phyloP scores from a whole-genome alignment of 2,888 invertebrate genomes.

The Chymomyza fuscimana region DNA sequence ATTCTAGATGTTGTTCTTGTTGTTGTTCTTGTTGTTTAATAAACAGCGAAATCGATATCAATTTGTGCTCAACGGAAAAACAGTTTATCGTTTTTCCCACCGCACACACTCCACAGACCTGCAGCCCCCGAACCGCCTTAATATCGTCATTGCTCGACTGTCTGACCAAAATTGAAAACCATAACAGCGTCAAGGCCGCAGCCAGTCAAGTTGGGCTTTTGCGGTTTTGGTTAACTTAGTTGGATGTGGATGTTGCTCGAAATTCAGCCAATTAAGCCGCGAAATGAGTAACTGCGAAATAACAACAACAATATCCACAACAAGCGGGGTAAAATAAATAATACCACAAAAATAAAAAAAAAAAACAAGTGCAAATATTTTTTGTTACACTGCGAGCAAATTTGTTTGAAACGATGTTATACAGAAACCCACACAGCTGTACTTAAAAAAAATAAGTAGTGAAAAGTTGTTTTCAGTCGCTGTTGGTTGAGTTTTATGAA shows the following conservation, averaged over 20 bases:
- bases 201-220: background rate
- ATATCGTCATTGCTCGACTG: background rate
- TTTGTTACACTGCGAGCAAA: constrained; percentile 27
- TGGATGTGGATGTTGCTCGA: background rate
- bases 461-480: constrained; percentile 30
- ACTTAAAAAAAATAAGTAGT: background rate
- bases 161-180: constrained; percentile 1
- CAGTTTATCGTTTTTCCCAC: constrained; percentile 28
- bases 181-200: constrained; percentile 51
- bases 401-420: constrained; percentile 36
- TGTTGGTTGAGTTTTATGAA: background rate
- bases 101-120: background rate
- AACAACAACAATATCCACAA: constrained; percentile 23
- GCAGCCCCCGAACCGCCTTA: background rate
- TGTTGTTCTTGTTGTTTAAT: constrained; percentile 22
- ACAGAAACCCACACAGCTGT: constrained; percentile 7
- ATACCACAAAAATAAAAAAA: background rate
- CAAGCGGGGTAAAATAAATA: constrained; percentile 4
- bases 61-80: constrained; percentile 56
- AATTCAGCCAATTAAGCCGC: constrained; percentile 53
- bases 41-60: constrained; percentile 64
- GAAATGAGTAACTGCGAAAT: constrained; percentile 6
- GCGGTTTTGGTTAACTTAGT: background rate
- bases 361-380: background rate
- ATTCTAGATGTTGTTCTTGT: constrained; percentile 11